A percentile compares a stretch with the other conserved stretches of the same genome.
phyloP scores from a whole-genome alignment of 2,888 invertebrate genomes.

The Thalpophila matura region DNA sequence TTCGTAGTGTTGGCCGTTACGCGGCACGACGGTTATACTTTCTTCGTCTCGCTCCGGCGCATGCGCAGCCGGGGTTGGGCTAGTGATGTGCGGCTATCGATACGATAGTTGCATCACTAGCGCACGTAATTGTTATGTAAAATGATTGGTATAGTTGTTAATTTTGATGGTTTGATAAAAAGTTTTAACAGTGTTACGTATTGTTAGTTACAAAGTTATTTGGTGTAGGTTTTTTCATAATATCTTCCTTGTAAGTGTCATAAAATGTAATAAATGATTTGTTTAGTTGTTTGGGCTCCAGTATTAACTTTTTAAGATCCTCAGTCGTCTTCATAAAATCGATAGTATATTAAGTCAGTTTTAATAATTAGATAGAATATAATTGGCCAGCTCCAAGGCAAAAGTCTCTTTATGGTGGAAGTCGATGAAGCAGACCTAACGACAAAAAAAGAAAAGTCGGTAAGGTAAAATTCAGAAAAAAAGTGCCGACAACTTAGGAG shows the following conservation, averaged over 20 bases:
- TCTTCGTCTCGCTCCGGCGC: slow-evolving; percentile 88
- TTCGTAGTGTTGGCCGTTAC: slow-evolving; percentile 77
- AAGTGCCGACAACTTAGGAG: too few relatives aligned
- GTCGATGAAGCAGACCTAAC: too few relatives aligned
- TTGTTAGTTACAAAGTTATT: background rate
- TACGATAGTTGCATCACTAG: slow-evolving; percentile 49
- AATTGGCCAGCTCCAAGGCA: too few relatives aligned
- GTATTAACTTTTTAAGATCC: too few relatives aligned
- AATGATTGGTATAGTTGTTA: slow-evolving; percentile 51
- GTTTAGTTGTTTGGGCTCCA: background rate
- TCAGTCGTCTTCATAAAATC: too few relatives aligned
- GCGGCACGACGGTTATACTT: slow-evolving; percentile 81
- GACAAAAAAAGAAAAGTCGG: too few relatives aligned
- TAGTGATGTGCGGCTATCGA: slow-evolving; percentile 72
- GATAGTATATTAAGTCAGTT: too few relatives aligned
- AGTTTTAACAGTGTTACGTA: slow-evolving; percentile 7
- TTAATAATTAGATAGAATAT: too few relatives aligned
- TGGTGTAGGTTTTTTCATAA: background rate
- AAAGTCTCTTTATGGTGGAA: too few relatives aligned
- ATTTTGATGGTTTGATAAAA: slow-evolving; percentile 29
- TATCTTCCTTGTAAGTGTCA: background rate
- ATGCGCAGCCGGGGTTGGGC: slow-evolving; percentile 74
- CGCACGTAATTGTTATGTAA: slow-evolving; percentile 58
- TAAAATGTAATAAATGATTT: background rate
- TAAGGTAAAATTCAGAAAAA: too few relatives aligned